These are phyloP conservation scores for Nymphalis polychloros DNA, from an alignment of 2,888 invertebrate species.

Conservation along the genomic window DNA sequence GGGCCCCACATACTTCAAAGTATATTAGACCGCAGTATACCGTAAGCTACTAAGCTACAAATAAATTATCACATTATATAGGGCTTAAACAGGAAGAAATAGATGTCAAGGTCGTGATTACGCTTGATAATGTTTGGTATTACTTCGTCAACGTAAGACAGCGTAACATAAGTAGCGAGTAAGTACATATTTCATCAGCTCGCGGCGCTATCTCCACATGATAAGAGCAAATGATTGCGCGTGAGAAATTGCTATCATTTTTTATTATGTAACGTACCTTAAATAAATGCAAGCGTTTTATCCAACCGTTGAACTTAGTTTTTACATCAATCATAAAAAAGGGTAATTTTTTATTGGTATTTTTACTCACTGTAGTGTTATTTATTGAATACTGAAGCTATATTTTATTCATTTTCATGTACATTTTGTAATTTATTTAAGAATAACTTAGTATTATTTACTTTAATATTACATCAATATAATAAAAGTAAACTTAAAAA, in stretches of 20 bases:
- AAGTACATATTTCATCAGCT: constrained; percentile 56
- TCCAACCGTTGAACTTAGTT: background rate
- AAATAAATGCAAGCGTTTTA: constrained; percentile 52
- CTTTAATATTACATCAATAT: no score
- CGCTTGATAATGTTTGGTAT: constrained; percentile 16
- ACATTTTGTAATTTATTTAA: no score
- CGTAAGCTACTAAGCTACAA: background rate
- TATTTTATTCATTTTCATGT: no score
- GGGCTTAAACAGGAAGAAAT: background rate
- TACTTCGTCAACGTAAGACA: constrained; percentile 20
- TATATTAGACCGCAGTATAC: background rate
- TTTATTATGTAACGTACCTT: constrained; percentile 68
- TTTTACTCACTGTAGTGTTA: no score
- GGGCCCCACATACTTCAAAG: no score
- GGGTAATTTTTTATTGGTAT: background rate
- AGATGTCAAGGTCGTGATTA: constrained; percentile 3
- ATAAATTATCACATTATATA: background rate
- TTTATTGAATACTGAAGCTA: no score
- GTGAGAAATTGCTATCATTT: constrained; percentile 62
- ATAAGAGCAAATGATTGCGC: constrained; percentile 66
- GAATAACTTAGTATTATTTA: no score
- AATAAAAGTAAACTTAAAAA: no score
- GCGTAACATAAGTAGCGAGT: constrained; percentile 26
- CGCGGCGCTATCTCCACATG: constrained; percentile 62
- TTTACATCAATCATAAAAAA: background rate